Conservation (phyloP, 2,113 vertebrate genomes). For the Orthonyx spaldingii region DNA sequence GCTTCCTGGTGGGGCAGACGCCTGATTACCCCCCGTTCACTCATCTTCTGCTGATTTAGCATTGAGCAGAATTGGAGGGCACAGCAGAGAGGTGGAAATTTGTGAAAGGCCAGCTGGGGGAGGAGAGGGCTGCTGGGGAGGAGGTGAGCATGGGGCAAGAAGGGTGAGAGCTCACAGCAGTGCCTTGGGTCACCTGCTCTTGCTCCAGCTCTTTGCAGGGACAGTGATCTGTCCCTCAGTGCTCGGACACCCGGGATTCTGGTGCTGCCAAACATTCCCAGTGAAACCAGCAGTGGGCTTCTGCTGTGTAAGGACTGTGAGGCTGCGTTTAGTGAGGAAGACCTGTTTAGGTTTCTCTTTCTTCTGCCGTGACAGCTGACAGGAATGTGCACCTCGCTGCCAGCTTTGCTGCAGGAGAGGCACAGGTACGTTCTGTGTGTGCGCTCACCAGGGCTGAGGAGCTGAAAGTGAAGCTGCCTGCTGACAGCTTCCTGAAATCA, state of each 20-base stretch:
- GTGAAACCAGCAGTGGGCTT: not conserved
- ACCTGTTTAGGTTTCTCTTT: conserved; percentile 38
- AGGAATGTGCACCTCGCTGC: conserved; percentile 55
- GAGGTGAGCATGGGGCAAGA: not conserved
- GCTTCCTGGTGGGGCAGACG: fast-evolving
- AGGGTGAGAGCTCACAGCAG: not conserved
- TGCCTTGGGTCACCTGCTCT: not conserved
- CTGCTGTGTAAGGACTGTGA: not conserved
- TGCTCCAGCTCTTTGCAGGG: not conserved
- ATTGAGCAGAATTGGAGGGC: not conserved
- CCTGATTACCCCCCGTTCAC: not conserved
- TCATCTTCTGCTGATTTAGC: not conserved
- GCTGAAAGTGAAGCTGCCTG: conserved; percentile 82
- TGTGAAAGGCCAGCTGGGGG: not conserved
- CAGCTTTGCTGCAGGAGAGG: conserved; percentile 72
- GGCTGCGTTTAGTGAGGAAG: not conserved
- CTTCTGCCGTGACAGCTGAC: conserved; percentile 19
- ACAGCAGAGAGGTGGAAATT: not conserved
- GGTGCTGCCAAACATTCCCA: not conserved
- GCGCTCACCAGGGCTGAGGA: conserved; percentile 69
- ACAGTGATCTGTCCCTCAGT: fast-evolving
- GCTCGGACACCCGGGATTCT: fast-evolving
- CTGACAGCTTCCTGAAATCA: conserved; percentile 83
- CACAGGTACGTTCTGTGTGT: conserved; percentile 72
- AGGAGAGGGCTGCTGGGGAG: not conserved